Percentiles rank a stretch among this genome's conserved stretches.
Evolutionary conservation across 2,113 vertebrate species (phyloP).

Genomic region (Gymnogyps californianus): DNA sequence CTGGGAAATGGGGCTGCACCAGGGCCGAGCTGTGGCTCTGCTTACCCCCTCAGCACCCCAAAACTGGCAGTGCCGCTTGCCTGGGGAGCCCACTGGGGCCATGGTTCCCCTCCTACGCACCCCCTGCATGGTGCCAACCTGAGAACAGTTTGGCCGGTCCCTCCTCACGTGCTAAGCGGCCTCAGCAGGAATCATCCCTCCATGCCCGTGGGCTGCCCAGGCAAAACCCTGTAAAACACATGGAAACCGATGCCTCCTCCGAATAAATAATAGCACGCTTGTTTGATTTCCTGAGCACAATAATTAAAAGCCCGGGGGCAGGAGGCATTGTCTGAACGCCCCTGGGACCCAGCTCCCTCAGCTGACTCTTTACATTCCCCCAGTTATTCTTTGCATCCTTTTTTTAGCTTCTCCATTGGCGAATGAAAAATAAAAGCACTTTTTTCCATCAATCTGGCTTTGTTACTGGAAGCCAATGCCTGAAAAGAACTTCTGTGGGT

Average conservation of each 20-base stretch:
- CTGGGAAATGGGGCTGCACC: neutral
- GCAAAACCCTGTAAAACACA: slow-evolving; percentile 5
- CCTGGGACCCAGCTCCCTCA: slow-evolving; percentile 54
- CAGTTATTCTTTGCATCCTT: slow-evolving; percentile 8
- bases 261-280: slow-evolving; percentile 58
- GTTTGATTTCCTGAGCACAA: slow-evolving; percentile 59
- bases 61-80: neutral
- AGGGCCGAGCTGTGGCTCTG: fast-evolving
- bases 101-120: fast-evolving
- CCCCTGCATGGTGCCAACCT: neutral
- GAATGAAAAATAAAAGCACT: slow-evolving; percentile 63
- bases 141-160: neutral
- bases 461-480: slow-evolving; percentile 57
- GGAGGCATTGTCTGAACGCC: slow-evolving; percentile 32
- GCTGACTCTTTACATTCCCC: slow-evolving; percentile 47
- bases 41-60: neutral
- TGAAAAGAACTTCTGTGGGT: slow-evolving; percentile 64
- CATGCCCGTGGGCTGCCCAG: neutral
- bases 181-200: neutral
- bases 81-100: neutral
- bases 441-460: slow-evolving; percentile 57
- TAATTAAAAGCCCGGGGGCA: slow-evolving; percentile 44
- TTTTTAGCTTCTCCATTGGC: slow-evolving; percentile 26
- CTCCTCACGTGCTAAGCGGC: fast-evolving
- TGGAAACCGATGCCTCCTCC: slow-evolving; percentile 18